Base-by-base conservation (phyloP, 2,888 invertebrate species). In the Taphrorychus bicolor region DNA sequence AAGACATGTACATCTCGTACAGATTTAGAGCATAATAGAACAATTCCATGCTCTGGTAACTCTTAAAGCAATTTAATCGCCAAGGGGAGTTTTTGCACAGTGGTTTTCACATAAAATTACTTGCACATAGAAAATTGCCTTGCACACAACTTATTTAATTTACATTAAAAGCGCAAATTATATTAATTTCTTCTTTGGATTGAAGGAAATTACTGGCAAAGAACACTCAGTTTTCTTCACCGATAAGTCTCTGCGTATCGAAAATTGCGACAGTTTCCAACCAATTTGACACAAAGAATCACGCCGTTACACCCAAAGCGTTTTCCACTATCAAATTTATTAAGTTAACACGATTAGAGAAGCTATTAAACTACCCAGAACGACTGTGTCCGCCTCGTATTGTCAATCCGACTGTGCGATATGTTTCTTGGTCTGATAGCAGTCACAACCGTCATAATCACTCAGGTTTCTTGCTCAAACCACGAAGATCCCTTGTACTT, bases 21-120 rank as follows among this genome's bases (percentile, higher is more conserved):
- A 48, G 49, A 71, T 72, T 32, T 66, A 71, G 71, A 66, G 67
- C 72, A 63, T 64, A 64, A 59, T 57, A 59, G 52, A 64, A 56
- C 23, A 24, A 23, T 67, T 68, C 62, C 54, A 65, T 60, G 72
- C 72, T 73, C 72, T 73, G 60, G 58, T 73, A 69, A 70, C 49
- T 49, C 5, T 23, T n/a, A 16, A 67, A 70, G 67, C 62, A 51
- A 21, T 11, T 14, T 11, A 45, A 17, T 45, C 14, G 2, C 2
- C 32, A 32, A 32, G 14, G 17, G 14, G 45, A 45, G 14, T 17
- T 45, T 45, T 17, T 45, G 45, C 45, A 45, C 45, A 16, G 9
- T n/a, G n/a, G n/a, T n/a, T n/a, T n/a, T n/a, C n/a, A n/a, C n/a
- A n/a, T n/a, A n/a, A n/a, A n/a, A n/a, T n/a, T n/a, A n/a, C n/a